Evolutionary conservation across 2,888 invertebrate genomes (phyloP).

Genomic region (Parnassius apollo): DNA sequence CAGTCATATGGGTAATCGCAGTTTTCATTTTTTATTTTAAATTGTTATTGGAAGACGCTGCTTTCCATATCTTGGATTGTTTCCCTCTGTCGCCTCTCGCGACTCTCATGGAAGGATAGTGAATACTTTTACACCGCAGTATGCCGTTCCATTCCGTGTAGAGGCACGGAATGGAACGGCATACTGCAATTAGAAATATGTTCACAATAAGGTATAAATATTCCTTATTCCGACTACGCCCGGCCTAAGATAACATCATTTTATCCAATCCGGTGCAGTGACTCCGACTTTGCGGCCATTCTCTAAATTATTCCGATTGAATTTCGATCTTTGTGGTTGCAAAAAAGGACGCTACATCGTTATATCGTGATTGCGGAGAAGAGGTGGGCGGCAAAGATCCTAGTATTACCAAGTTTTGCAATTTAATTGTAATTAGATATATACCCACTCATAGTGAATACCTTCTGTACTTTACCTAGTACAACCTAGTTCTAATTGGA

Average conservation of each 20-base stretch:
- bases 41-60: too few relatives aligned
- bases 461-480: too few relatives aligned
- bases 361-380: conserved; percentile 29
- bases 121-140: too few relatives aligned
- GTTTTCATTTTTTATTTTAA: too few relatives aligned
- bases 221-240: conserved; percentile 27
- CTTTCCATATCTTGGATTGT: too few relatives aligned
- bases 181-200: conserved; percentile 40
- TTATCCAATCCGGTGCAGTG: conserved; percentile 34
- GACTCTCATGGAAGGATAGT: too few relatives aligned
- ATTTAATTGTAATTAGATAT: conserved; percentile 53
- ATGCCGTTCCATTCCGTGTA: too few relatives aligned
- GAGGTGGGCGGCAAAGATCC: conserved; percentile 46
- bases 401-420: conserved; percentile 41
- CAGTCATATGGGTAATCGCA: too few relatives aligned
- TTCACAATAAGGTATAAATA: conserved; percentile 34
- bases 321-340: conserved; percentile 50
- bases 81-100: too few relatives aligned
- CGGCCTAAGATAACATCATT: conserved; percentile 33
- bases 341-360: conserved; percentile 37
- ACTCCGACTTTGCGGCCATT: conserved; percentile 38
- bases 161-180: too few relatives aligned
- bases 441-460: conserved; percentile 5
- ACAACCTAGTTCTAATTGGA: too few relatives aligned
- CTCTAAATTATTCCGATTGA: conserved; percentile 39